Evolutionary conservation across 2,113 vertebrate genomes (phyloP), one percentile per base, ranked within the genome.

Genomic region (Indicator maculatus): DNA sequence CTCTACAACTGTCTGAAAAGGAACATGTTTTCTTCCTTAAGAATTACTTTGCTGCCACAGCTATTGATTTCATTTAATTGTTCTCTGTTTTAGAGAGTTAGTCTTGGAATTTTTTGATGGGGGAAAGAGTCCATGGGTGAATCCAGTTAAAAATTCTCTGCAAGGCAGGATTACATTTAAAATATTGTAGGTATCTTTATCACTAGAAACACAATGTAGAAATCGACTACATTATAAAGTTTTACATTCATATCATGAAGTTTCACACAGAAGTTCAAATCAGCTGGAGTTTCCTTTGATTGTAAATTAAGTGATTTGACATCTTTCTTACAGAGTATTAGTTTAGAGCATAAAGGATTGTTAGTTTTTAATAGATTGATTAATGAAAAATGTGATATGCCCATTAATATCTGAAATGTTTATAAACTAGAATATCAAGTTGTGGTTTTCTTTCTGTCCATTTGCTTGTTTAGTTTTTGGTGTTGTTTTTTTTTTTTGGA

Each of bases 61-160:
- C 9, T 82, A 23, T 45, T 89, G 36, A 79, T 72, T 75, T 79
- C 86, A 65, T 84, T 60, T 55, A 67, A 81, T 65, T 75, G 7
- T 8, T 78, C 19, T 52, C 36, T 79, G 9, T 41, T 91, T 79
- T 41, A 83, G 6, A 65, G 15, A 92, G 45, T 67, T 78, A 64
- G 4, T 2, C 41, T 86, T 64, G 18, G 1, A 63, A 28, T 4
- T 36, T 80, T 90, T 86, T 82, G 33, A 44, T 21, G 9, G 5
- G 4, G 2, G 14, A 18, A 47, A 38, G 2, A 8, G 13, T 60
- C 8, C 8, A 19, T 16, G 12, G 1, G 4, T n/a, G 30, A 44
- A 17, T 91, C 11, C 7, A 91, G 39, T 36, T 60, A 75, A 90
- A 44, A 89, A 41, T 14, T 38, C 18, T 78, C 65, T 47, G 1